Base-by-base conservation (phyloP, 2,113 vertebrate species). In the Aldabrachelys gigantea region DNA sequence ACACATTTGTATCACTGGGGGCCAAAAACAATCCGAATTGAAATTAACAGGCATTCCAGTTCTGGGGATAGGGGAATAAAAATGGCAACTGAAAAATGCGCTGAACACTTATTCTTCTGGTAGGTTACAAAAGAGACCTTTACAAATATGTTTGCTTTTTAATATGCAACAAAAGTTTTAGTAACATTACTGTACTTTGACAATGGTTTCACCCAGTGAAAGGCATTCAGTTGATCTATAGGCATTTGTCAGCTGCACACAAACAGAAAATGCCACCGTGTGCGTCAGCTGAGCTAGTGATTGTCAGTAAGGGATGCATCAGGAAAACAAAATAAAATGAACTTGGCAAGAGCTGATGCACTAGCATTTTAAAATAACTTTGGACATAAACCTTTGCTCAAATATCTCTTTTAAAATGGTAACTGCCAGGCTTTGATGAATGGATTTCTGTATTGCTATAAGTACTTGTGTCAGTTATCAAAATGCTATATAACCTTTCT, bases 1-100 rank as follows among this genome's bases (percentile, higher is more conserved):
- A 25, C 10, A 47, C 5, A 3, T 24, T 81, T 1, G 0, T 65
- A 57, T 24, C 11, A 1, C 27, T 57, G 59, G 35, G 35, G n/a
- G 35, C 29, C 31, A 59, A 25, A 57, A 10, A 9, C 2, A 16
- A 19, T 24, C 35, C 38, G 4, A 9, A 2, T 4, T 54, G 47
- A 62, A 83, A 31, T 17, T 54, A 76, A 50, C 47, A 47, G n/a
- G 25, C 17, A 9, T 17, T 35, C 27, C 10, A 19, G 54, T 44
- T 84, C 76, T 53, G 25, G 21, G 41, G 25, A 44, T 47, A 47
- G 12, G 6, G 25, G 19, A 72, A 38, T 72, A 38, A 72, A 72
- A 38, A 72, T 72, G n/a, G 19, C 65, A 72, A 72, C n/a, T 38
- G n/a, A 72, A 13, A 88, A 54, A 21, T 27, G 56, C 11, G 17